Evolutionary conservation across 2,113 vertebrate genomes (phyloP).

Genomic region (Oreochromis tanganicae): DNA sequence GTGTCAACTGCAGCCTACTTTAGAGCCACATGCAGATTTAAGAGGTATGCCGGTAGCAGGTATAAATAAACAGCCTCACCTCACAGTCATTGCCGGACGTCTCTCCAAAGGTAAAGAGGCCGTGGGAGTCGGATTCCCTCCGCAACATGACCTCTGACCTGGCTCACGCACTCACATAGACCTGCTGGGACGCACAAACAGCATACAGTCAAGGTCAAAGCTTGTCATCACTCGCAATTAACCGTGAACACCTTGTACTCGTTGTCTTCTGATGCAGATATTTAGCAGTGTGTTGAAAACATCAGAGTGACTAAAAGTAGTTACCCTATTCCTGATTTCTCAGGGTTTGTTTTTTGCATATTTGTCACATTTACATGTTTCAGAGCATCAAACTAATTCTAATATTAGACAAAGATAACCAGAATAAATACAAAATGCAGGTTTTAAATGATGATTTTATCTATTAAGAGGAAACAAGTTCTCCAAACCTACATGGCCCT

Average conservation of each 20-base stretch:
- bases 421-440: background rate
- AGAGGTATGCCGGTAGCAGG: background rate
- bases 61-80: conserved; percentile 43
- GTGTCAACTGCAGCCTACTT: background rate
- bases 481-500: too few species aligned
- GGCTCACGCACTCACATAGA: conserved; percentile 45
- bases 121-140: conserved; percentile 56
- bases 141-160: conserved; percentile 66
- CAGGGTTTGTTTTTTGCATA: background rate
- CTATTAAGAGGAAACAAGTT: too few species aligned
- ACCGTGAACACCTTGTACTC: background rate
- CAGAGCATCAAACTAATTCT: background rate
- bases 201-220: background rate
- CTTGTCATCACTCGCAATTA: background rate
- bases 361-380: background rate
- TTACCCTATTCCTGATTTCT: background rate
- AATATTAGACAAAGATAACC: background rate
- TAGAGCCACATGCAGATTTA: background rate
- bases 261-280: background rate
- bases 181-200: background rate
- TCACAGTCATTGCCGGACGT: conserved; percentile 69
- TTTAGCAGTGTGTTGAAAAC: background rate
- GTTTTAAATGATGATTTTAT: too few species aligned
- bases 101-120: conserved; percentile 65
- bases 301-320: background rate